These are phyloP conservation scores for Bembecia ichneumoniformis DNA, from an alignment of 2,888 invertebrate genomes.

Conservation along the genomic window DNA sequence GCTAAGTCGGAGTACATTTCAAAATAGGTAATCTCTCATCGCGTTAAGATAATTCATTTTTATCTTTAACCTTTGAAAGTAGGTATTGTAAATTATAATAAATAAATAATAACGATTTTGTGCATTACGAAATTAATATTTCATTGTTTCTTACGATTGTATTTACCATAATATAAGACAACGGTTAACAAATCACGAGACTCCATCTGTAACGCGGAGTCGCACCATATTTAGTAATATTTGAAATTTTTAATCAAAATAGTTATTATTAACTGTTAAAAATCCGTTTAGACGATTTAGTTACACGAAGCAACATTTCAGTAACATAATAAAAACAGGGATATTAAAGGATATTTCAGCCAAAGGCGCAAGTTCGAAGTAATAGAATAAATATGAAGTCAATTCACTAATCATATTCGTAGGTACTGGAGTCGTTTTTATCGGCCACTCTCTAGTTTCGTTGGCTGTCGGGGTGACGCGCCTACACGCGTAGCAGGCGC, in stretches of 20 bases:
- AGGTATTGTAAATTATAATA: conserved; percentile 70
- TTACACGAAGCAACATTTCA: conserved; percentile 58
- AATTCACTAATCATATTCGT: conserved; percentile 71
- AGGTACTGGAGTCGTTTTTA: conserved; percentile 57
- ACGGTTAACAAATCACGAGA: conserved; percentile 57
- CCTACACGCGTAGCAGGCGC: conserved; percentile 14
- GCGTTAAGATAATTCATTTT: conserved; percentile 68
- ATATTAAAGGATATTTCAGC: conserved; percentile 56
- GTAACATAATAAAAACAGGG: conserved; percentile 63
- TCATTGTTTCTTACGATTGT: conserved; percentile 71
- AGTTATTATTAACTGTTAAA: conserved; percentile 42
- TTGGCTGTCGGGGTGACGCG: conserved; percentile 32
- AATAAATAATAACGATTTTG: conserved; percentile 68
- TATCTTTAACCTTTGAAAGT: conserved; percentile 69
- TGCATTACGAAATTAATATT: conserved; percentile 71
- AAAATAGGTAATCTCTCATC: conserved; percentile 62
- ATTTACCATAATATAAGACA: conserved; percentile 68
- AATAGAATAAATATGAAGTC: conserved; percentile 70
- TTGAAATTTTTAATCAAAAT: conserved; percentile 60
- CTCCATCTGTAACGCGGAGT: conserved; percentile 50
- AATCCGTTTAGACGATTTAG: conserved; percentile 49
- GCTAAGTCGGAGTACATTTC: conserved; percentile 62
- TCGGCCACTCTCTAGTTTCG: conserved; percentile 58
- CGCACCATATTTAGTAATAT: conserved; percentile 65
- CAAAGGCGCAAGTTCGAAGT: conserved; percentile 68